phyloP scores from a whole-genome alignment of 1,140 invertebrate genomes.

The Drosophila baimaii region DNA sequence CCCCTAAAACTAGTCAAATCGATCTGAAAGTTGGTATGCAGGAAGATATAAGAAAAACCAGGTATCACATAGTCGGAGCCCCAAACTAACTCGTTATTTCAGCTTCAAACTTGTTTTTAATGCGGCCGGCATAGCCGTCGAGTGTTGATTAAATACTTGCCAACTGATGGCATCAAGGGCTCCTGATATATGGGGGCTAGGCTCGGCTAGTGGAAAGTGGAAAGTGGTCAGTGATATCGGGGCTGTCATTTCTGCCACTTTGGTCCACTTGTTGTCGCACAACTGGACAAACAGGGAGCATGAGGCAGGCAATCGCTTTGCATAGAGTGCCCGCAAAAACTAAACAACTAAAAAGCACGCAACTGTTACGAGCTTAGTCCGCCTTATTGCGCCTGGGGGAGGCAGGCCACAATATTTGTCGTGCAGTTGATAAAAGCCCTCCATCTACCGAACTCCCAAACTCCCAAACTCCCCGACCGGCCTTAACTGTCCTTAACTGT shows the following conservation, averaged over 20 bases:
- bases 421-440: conserved; percentile 53
- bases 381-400: conserved; percentile 54
- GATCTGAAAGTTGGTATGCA: background rate
- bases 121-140: conserved; percentile 20
- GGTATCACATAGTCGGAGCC: background rate
- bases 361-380: conserved; percentile 41
- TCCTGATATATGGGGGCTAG: conserved; percentile 39
- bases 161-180: conserved; percentile 36
- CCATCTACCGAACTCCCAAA: too few species aligned
- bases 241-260: conserved; percentile 29
- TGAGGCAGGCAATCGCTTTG: conserved; percentile 25
- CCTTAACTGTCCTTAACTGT: conserved; percentile 40
- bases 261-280: conserved; percentile 35
- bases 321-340: conserved; percentile 46
- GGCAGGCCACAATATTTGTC: conserved; percentile 64
- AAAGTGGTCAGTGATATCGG: conserved; percentile 23
- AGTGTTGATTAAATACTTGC: conserved; percentile 73
- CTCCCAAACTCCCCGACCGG: background rate
- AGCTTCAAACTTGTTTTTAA: conserved; percentile 11
- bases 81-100: background rate
- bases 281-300: conserved; percentile 38
- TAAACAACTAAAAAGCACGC: conserved; percentile 44
- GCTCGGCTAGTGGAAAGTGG: background rate
- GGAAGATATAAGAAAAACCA: background rate
- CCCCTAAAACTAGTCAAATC: background rate